A percentile compares a stretch with the other conserved stretches of the same genome.
Evolutionary conservation across 2,113 vertebrate genomes (phyloP).

Genomic region (Dasyprocta punctata): DNA sequence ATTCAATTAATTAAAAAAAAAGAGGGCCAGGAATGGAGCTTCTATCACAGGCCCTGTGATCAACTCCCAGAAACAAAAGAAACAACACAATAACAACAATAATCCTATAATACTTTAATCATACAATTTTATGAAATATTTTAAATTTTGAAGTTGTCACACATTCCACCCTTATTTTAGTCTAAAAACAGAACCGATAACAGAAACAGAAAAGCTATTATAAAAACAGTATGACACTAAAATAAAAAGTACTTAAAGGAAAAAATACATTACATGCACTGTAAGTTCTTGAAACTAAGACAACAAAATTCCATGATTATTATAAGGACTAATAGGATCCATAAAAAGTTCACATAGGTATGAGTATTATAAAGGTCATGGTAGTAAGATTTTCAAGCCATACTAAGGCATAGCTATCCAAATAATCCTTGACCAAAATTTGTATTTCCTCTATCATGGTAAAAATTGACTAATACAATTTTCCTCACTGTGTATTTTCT

Average conservation of each 20-base stretch:
- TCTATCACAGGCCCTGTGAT: background rate
- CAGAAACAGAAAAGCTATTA: background rate
- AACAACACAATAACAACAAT: no score
- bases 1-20: no score
- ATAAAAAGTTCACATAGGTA: background rate
- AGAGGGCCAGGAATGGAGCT: background rate
- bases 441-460: no score
- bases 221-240: background rate
- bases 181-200: background rate
- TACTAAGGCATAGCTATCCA: no score
- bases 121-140: background rate
- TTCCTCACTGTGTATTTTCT: no score
- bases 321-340: background rate
- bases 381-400: no score
- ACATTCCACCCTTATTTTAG: background rate
- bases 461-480: no score
- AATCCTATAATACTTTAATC: background rate
- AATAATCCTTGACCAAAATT: no score
- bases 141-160: background rate
- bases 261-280: background rate
- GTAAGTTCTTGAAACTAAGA: background rate
- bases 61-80: background rate
- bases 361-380: no score
- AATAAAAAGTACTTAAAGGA: background rate
- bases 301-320: background rate